These are phyloP conservation scores for Ochropleura leucogaster DNA, from an alignment of 2,888 invertebrate genomes.

Conservation along the genomic window DNA sequence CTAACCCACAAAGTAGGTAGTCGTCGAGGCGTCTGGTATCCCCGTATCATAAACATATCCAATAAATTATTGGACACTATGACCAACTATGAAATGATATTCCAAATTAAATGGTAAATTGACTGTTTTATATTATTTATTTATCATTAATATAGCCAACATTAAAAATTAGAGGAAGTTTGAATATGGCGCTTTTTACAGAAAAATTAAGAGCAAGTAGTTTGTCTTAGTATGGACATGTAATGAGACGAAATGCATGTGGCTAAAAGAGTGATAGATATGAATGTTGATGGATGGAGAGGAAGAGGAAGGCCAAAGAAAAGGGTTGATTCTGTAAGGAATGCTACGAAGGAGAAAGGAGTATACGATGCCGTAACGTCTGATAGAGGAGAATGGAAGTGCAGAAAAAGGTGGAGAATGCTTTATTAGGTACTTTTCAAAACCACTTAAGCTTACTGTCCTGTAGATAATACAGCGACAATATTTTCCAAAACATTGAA, in stretches of 20 bases:
- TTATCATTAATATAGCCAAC: neutral
- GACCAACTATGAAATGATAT: neutral
- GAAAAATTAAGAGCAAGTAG: too few species aligned
- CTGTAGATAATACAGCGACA: neutral
- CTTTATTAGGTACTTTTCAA: neutral
- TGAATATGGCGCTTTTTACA: too few species aligned
- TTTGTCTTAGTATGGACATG: too few species aligned
- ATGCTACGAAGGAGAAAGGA: too few species aligned
- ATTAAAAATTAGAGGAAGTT: too few species aligned
- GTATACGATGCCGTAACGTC: too few species aligned
- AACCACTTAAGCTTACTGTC: neutral
- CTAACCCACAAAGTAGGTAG: neutral
- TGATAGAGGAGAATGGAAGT: neutral
- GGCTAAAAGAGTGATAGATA: too few species aligned
- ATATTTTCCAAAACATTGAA: slow-evolving; percentile 13
- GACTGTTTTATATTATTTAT: neutral
- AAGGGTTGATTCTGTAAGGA: too few species aligned
- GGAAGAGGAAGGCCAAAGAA: too few species aligned
- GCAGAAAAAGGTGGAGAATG: neutral
- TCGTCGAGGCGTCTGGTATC: neutral
- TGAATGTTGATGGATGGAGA: too few species aligned
- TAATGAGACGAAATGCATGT: too few species aligned
- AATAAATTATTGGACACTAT: neutral
- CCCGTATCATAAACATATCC: neutral
- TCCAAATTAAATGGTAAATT: neutral